Evolutionary conservation across 2,888 invertebrate species (phyloP).

Genomic region (Andrena dorsata): DNA sequence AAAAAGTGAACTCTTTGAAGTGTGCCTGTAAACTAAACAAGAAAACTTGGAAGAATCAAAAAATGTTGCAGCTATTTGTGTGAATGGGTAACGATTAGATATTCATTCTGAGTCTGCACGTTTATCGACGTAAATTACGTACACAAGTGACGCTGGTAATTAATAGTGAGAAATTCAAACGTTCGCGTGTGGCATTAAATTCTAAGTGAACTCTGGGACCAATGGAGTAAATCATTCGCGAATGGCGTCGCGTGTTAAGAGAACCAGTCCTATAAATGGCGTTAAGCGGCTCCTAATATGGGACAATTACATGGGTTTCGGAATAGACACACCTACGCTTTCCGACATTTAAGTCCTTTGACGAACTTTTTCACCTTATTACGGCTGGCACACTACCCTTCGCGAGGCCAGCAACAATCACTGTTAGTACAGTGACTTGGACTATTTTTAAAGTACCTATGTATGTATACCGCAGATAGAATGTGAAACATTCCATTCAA

Average conservation of each 20-base stretch:
- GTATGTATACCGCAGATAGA: too few relatives aligned
- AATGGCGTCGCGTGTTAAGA: conserved; percentile 72
- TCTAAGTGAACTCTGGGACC: conserved; percentile 34
- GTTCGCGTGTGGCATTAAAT: conserved; percentile 44
- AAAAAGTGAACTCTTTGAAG: not conserved
- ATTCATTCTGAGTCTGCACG: not conserved
- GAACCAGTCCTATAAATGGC: conserved; percentile 73
- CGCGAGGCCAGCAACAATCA: not conserved
- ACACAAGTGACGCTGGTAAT: conserved; percentile 3
- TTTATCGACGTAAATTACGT: not conserved
- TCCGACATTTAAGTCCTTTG: conserved; percentile 19
- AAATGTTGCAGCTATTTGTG: not conserved
- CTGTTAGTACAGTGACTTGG: too few relatives aligned
- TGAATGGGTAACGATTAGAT: not conserved
- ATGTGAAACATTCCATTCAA: too few relatives aligned
- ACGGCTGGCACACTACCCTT: not conserved
- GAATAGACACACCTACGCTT: conserved; percentile 59
- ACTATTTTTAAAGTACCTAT: conserved; percentile 8
- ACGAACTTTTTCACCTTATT: conserved; percentile 25
- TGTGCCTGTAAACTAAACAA: too few relatives aligned
- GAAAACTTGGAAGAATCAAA: too few relatives aligned
- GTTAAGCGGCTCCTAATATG: conserved; percentile 76
- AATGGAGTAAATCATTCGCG: conserved; percentile 75
- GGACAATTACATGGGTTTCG: conserved; percentile 76
- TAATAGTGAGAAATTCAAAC: conserved; percentile 38